phyloP scores from a whole-genome alignment of 2,888 invertebrate genomes.

The Plutella xylostella region DNA sequence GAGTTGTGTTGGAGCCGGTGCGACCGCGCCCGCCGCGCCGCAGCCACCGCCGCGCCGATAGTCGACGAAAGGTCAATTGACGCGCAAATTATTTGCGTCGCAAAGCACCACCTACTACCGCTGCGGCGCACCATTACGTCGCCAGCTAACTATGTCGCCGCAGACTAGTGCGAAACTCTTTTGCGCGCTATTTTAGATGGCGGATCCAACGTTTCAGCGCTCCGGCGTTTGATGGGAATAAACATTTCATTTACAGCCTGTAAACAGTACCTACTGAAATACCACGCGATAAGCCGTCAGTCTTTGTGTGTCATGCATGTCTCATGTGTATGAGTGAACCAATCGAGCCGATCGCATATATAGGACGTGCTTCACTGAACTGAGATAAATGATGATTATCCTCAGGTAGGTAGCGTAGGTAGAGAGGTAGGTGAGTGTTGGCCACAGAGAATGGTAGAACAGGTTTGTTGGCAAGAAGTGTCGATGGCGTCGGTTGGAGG shows the following conservation, averaged over 20 bases:
- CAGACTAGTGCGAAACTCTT: no score
- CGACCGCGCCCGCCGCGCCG: conserved; percentile 47
- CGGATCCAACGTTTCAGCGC: no score
- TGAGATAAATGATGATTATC: not conserved
- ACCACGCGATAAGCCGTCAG: no score
- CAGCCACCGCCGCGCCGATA: conserved; percentile 43
- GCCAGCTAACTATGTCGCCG: no score
- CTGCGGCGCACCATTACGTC: not conserved
- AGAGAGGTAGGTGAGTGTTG: not conserved
- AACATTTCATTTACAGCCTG: no score
- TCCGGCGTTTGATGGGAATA: no score
- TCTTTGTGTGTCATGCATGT: no score
- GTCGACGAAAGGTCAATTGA: conserved; percentile 69
- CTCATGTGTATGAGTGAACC: no score
- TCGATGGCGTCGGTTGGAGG: conserved; percentile 46
- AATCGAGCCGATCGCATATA: no score
- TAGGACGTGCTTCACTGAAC: not conserved
- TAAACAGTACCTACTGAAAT: no score
- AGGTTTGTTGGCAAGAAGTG: conserved; percentile 55
- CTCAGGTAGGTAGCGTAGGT: not conserved
- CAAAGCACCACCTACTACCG: conserved; percentile 28
- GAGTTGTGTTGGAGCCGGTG: conserved; percentile 52
- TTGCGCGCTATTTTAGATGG: no score
- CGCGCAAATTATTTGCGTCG: conserved; percentile 70
- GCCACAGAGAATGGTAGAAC: conserved; percentile 25